Evolutionary conservation across 2,888 invertebrate genomes (phyloP).

Genomic region (Drosophila neotestacea): DNA sequence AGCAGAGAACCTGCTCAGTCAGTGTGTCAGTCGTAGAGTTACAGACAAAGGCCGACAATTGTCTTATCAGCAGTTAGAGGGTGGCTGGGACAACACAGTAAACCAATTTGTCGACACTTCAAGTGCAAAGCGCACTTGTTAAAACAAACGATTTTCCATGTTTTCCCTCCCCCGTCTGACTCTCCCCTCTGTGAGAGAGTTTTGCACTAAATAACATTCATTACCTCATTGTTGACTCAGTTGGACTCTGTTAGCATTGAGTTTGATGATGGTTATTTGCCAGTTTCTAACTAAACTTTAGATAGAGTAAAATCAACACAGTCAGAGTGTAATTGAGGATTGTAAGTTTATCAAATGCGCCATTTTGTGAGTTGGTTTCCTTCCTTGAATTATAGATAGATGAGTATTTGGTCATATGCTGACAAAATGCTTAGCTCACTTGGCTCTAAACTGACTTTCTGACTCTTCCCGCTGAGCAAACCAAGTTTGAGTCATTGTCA

Average conservation of each 20-base stretch:
- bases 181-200: conserved; percentile 13
- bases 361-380: conserved; percentile 3
- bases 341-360: background rate
- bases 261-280: conserved; percentile 32
- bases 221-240: conserved; percentile 76
- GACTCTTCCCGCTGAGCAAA: conserved; percentile 7
- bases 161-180: conserved; percentile 16
- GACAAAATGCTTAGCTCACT: conserved; percentile 13
- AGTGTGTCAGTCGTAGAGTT: conserved; percentile 46
- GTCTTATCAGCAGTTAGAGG: conserved; percentile 51
- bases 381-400: background rate
- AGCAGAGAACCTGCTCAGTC: conserved; percentile 29
- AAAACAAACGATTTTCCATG: conserved; percentile 72
- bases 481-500: conserved; percentile 43
- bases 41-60: conserved; percentile 60
- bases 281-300: conserved; percentile 36
- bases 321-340: background rate
- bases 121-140: conserved; percentile 73
- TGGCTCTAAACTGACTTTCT: conserved; percentile 13
- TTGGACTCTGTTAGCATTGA: conserved; percentile 38
- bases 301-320: conserved; percentile 2
- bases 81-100: conserved; percentile 19
- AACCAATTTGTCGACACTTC: conserved; percentile 45
- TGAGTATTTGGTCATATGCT: conserved; percentile 27
- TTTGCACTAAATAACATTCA: conserved; percentile 36